These are phyloP conservation scores for Vanessa atalanta DNA, from an alignment of 1,140 invertebrate species.

Conservation along the genomic window DNA sequence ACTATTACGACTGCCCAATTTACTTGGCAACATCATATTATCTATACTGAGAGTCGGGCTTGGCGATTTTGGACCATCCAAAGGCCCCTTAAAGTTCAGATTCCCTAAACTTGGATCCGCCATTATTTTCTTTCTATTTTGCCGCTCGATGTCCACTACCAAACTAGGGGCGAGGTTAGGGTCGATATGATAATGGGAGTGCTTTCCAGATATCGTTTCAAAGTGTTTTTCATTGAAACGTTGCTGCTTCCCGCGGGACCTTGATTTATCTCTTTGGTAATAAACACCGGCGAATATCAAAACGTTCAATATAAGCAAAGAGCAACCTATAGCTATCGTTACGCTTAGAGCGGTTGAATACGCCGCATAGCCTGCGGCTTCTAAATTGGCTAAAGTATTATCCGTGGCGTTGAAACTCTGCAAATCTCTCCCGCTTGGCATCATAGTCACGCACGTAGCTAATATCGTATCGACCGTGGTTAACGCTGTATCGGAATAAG, in stretches of 20 bases:
- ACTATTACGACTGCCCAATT: slow-evolving; percentile 71
- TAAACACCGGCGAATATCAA: slow-evolving; percentile 93
- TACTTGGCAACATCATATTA: slow-evolving; percentile 77
- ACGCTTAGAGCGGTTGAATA: slow-evolving; percentile 92
- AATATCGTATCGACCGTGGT: slow-evolving; percentile 75
- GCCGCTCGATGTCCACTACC: slow-evolving; percentile 89
- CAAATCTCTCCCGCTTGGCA: slow-evolving; percentile 66
- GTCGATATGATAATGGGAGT: slow-evolving; percentile 85
- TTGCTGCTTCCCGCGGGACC: slow-evolving; percentile 81
- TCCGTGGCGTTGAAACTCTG: slow-evolving; percentile 82
- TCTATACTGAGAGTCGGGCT: slow-evolving; percentile 77
- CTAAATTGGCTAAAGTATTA: slow-evolving; percentile 86
- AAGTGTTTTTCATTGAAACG: slow-evolving; percentile 85
- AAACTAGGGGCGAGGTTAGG: slow-evolving; percentile 85
- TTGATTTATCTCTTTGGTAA: slow-evolving; percentile 91
- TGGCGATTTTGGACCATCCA: slow-evolving; percentile 73
- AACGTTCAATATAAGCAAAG: slow-evolving; percentile 92
- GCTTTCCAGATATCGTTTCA: slow-evolving; percentile 84
- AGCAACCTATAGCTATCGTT: slow-evolving; percentile 94
- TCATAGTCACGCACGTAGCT: slow-evolving; percentile 74
- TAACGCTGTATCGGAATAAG: slow-evolving; percentile 70
- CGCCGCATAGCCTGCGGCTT: slow-evolving; percentile 88
- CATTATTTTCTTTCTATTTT: slow-evolving; percentile 78
- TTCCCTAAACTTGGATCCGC: slow-evolving; percentile 67
- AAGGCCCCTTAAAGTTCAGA: slow-evolving; percentile 77